Conservation (phyloP, 2,888 invertebrate species). For the Shargacucullia verbasci region DNA sequence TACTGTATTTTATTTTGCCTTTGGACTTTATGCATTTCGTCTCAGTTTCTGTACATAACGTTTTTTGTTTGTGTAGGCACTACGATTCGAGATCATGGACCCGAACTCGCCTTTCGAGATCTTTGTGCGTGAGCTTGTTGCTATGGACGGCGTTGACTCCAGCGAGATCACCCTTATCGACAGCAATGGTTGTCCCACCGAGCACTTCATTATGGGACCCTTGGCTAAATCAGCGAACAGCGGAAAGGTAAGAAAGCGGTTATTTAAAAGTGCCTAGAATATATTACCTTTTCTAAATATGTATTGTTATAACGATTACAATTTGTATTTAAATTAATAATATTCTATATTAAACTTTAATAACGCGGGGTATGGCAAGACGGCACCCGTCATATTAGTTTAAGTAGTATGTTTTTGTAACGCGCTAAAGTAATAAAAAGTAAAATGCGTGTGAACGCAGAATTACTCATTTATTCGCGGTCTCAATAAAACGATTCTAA, state of each 20-base stretch:
- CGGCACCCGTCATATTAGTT: slow-evolving; percentile 23
- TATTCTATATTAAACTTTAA: slow-evolving; percentile 20
- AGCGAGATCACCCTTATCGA: slow-evolving; percentile 98
- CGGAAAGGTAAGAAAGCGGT: slow-evolving; percentile 90
- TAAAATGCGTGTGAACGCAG: slow-evolving; percentile 24
- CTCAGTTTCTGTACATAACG: slow-evolving; percentile 13
- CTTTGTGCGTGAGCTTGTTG: slow-evolving; percentile 97
- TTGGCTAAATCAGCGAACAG: slow-evolving; percentile 94
- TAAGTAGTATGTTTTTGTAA: slow-evolving; percentile 30
- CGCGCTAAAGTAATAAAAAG: slow-evolving; percentile 30
- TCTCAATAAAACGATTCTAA: slow-evolving; percentile 28
- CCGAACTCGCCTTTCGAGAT: slow-evolving; percentile 98
- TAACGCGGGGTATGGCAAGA: no score
- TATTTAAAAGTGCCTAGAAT: not conserved
- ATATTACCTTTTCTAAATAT: not conserved
- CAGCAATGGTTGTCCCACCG: slow-evolving; percentile 97
- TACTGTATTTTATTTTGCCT: slow-evolving; percentile 4
- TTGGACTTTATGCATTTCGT: no score
- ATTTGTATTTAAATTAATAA: slow-evolving; percentile 20
- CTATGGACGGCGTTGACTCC: slow-evolving; percentile 97
- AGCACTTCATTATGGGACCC: slow-evolving; percentile 98
- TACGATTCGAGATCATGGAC: slow-evolving; percentile 97
- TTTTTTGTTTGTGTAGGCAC: slow-evolving; percentile 88
- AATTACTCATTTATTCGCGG: slow-evolving; percentile 37
- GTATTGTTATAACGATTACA: slow-evolving; percentile 1